Evolutionary conservation across 2,888 invertebrate species (phyloP).

Genomic region (Ichneumoninae sp.): DNA sequence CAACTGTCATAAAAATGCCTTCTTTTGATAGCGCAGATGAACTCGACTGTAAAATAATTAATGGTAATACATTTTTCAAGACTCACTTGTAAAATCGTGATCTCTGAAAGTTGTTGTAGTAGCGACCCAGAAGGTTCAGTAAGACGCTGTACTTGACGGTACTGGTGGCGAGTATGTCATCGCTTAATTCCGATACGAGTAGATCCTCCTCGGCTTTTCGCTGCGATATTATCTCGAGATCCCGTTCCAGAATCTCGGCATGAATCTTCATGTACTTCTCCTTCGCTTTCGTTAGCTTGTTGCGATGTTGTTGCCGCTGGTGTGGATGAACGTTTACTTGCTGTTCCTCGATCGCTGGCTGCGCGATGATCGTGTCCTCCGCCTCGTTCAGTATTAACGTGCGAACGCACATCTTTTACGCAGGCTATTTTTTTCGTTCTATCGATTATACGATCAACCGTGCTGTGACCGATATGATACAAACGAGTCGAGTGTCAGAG

Average conservation of each 20-base stretch:
- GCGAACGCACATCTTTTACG: conserved; percentile 76
- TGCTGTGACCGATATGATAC: neutral
- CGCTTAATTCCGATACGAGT: conserved; percentile 1
- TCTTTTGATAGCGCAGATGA: neutral
- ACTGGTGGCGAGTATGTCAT: conserved; percentile 85
- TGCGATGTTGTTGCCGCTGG: conserved; percentile 45
- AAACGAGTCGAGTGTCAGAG: neutral
- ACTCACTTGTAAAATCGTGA: conserved; percentile 86
- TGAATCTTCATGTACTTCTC: conserved; percentile 78
- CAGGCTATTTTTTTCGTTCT: neutral
- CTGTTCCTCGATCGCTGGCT: conserved; percentile 52
- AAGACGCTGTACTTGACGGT: conserved; percentile 85
- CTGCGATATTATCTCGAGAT: conserved; percentile 61
- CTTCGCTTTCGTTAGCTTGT: conserved; percentile 74
- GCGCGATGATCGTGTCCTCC: conserved; percentile 14
- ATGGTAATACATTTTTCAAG: neutral
- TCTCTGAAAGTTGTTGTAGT: conserved; percentile 83
- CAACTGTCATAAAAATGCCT: neutral
- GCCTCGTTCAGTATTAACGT: conserved; percentile 69
- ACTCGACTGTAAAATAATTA: neutral
- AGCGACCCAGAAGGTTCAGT: conserved; percentile 83
- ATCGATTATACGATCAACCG: neutral
- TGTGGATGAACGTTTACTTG: conserved; percentile 6
- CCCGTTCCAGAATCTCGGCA: conserved; percentile 74
- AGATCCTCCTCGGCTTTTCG: conserved; percentile 78